Evolutionary conservation across 2,113 vertebrate genomes (phyloP), one percentile per base, ranked within the genome.

Genomic region (Xiphophorus couchianus): DNA sequence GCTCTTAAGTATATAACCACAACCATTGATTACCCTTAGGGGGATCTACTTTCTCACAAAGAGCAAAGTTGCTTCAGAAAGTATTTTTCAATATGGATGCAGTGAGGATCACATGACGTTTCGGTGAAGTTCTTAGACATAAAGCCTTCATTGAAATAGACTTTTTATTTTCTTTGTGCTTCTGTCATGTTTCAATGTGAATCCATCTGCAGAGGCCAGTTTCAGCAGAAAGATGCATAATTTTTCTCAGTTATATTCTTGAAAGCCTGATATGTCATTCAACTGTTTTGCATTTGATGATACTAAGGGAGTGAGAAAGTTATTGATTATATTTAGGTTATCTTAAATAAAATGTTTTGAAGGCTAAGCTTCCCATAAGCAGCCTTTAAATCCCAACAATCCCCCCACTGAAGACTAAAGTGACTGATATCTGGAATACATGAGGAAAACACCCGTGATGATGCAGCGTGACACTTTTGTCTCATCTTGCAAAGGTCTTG

Each of bases 401-500:
- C 19, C 19, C 48, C 22, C 19, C 19, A 54, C 9, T 8, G 5
- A 25, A n/a, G 19, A 19, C 9, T 54, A 9, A 54, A 54, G 7
- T 8, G 51, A n/a, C 15, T 19, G 13, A 48, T 17, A 61, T 80
- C 51, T 70, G 66, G 60, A 62, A 67, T 63, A 70, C 74, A 84
- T 68, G 70, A 83, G 70, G 42, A 66, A 61, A 76, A 70, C 67
- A 25, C 69, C 72, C 51, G 5, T 72, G 72, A 78, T 86, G 87
- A 65, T 86, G 83, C 62, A 33, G 88, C 77, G 58, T 80, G 66
- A 62, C 82, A 79, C 69, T 35, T 10, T 82, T 14, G 69, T 65
- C 66, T 78, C 63, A 12, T 66, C 63, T 90, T 86, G 67, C 82
- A 3, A 14, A 77, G 74, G 80, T 81, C 75, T 82, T 82, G 71